Percentiles rank a stretch among this genome's conserved stretches.
phyloP scores from a whole-genome alignment of 2,888 invertebrate genomes.

The Eretmocerus hayati region DNA sequence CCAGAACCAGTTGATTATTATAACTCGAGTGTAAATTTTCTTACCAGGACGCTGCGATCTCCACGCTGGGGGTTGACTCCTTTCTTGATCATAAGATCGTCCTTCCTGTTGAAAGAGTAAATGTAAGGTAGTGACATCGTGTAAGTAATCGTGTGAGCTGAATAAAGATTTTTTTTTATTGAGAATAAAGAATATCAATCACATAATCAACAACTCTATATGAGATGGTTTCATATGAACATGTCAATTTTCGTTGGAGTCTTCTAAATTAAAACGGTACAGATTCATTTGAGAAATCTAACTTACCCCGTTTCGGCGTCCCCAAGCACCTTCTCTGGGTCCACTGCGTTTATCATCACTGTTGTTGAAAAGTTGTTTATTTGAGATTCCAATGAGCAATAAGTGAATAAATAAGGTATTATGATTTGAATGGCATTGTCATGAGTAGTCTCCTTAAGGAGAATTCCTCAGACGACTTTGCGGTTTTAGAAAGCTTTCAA shows the following conservation, averaged over 20 bases:
- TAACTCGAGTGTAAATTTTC: too few relatives aligned
- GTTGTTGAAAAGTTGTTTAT: constrained; percentile 22
- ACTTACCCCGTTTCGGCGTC: constrained; percentile 38
- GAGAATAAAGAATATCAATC: too few relatives aligned
- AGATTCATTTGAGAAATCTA: background rate
- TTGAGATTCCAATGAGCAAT: too few relatives aligned
- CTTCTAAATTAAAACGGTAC: background rate
- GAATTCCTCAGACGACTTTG: constrained; percentile 1
- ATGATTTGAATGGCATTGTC: too few relatives aligned
- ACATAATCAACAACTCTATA: too few relatives aligned
- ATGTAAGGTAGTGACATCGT: too few relatives aligned
- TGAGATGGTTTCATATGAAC: background rate
- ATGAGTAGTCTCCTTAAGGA: background rate
- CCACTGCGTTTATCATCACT: constrained; percentile 29
- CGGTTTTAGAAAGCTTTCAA: background rate
- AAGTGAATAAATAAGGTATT: too few relatives aligned
- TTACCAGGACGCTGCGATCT: constrained; percentile 13
- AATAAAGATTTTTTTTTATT: too few relatives aligned
- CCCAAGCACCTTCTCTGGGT: constrained; percentile 33
- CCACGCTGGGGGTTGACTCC: constrained; percentile 2
- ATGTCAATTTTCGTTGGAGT: background rate
- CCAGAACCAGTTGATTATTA: too few relatives aligned
- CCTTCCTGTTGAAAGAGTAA: too few relatives aligned
- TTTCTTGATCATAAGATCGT: background rate
- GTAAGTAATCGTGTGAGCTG: too few relatives aligned